phyloP scores from a whole-genome alignment of 2,113 vertebrate genomes.

The Typhlomys cinereus region DNA sequence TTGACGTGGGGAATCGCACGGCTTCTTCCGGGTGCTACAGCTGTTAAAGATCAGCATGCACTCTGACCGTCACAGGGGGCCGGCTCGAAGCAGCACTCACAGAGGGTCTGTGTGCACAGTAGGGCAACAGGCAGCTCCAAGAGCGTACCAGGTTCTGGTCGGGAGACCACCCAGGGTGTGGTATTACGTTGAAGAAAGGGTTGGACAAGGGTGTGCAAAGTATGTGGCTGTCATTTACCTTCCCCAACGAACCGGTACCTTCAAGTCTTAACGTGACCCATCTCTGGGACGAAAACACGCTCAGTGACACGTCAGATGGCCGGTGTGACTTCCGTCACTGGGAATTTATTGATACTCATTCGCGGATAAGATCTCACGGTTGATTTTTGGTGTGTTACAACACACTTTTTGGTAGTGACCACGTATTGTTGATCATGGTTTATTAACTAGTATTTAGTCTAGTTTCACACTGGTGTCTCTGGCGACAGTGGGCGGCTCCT shows the following conservation, averaged over 20 bases:
- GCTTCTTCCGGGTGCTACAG: background rate
- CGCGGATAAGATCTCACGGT: slow-evolving; percentile 78
- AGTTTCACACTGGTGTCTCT: slow-evolving; percentile 64
- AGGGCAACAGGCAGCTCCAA: background rate
- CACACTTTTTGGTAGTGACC: slow-evolving; percentile 73
- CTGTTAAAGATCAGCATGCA: background rate
- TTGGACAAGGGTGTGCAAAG: background rate
- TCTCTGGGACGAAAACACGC: background rate
- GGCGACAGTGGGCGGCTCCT: slow-evolving; percentile 70
- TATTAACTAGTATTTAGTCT: slow-evolving; percentile 75
- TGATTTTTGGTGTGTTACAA: slow-evolving; percentile 74
- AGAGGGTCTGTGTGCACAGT: rapidly evolving
- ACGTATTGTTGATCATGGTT: slow-evolving; percentile 59
- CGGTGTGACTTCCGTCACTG: slow-evolving; percentile 39
- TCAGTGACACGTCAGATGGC: slow-evolving; percentile 35
- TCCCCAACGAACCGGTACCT: background rate
- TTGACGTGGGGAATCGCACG: background rate
- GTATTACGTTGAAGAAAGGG: background rate
- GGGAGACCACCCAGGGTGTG: background rate
- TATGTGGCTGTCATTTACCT: background rate
- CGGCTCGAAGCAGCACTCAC: background rate
- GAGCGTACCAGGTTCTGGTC: background rate
- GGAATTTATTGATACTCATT: slow-evolving; percentile 83
- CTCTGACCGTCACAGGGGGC: background rate
- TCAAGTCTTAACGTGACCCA: background rate